Evolutionary conservation across 2,888 invertebrate genomes (phyloP).

Genomic region (Clunio marinus): DNA sequence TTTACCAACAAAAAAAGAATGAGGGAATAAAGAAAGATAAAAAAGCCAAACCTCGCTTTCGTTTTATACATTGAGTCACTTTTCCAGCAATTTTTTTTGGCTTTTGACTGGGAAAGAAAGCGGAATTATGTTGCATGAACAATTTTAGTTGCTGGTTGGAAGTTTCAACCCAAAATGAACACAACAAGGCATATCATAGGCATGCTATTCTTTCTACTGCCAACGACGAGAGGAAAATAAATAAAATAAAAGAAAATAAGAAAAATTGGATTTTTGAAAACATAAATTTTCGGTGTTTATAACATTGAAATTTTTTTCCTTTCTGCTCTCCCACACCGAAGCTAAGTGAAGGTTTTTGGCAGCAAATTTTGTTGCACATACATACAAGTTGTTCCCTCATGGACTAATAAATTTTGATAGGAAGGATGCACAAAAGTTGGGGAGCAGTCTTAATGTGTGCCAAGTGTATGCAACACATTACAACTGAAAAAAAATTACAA

Average conservation of each 20-base stretch:
- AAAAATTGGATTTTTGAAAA: constrained; percentile 32
- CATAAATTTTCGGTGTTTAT: constrained; percentile 37
- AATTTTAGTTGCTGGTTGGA: neutral
- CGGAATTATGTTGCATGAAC: neutral
- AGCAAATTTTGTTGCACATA: neutral
- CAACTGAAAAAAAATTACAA: constrained; percentile 16
- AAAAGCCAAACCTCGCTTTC: neutral
- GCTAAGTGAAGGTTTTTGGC: neutral
- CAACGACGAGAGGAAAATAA: neutral
- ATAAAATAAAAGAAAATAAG: no score
- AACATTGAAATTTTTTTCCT: constrained; percentile 6
- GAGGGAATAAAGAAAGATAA: neutral
- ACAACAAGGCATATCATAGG: neutral
- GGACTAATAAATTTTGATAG: constrained; percentile 37
- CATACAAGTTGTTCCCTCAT: neutral
- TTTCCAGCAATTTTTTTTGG: constrained; percentile 3
- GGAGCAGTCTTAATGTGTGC: constrained; percentile 12
- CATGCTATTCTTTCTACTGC: neutral
- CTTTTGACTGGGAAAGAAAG: neutral
- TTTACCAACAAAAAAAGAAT: neutral
- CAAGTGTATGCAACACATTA: constrained; percentile 38
- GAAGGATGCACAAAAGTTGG: neutral
- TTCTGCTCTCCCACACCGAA: neutral
- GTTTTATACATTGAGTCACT: constrained; percentile 20
- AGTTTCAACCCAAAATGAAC: neutral